Base-by-base conservation (phyloP, 2,888 invertebrate species). In the Drosophila hamatofila region DNA sequence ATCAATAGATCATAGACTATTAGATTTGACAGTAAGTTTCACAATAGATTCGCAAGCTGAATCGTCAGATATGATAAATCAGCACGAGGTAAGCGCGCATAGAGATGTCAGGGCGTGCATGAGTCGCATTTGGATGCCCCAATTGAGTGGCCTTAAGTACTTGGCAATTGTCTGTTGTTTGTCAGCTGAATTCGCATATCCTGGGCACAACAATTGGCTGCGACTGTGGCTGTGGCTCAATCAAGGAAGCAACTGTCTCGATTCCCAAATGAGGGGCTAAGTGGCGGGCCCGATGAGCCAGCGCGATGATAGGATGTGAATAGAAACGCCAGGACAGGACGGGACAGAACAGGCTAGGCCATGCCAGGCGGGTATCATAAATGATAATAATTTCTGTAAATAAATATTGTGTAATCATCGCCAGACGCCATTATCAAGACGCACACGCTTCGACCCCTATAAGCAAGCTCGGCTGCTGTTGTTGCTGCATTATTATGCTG, bases 311-410 rank as follows among this genome's bases (percentile, higher is more conserved):
- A 30, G n/a, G 58, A 64, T 67, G 67, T 68, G 58, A 54, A 65
- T 27, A 25, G 35, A 42, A 16, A 16, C 16, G 35, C 35, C 35
- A 37, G n/a, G 23, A 6, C 0, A 27, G 9, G 9, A 2, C 27
- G 9, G 27, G 8, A 1, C 27, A 8, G 30, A 11, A 9, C 25
- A 25, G 25, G 25, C 25, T 4, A 25, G 25, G 27, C 27, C 33
- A 46, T 49, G 21, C 48, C 30, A 11, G 60, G 46, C 56, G 21
- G 77, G 61, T 62, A 71, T 77, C 83, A 87, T 83, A 73, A 82
- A 84, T 87, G 84, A 87, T 87, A 87, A 83, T 87, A 87, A 84
- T 87, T 82, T 83, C 56, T 78, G 76, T 83, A 87, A 72, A 79
- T 84, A 80, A 83, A 83, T 85, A 82, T 83, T 83, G 88, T 83